Base-by-base conservation (phyloP, 2,113 vertebrate genomes). In the Thunnus thynnus region DNA sequence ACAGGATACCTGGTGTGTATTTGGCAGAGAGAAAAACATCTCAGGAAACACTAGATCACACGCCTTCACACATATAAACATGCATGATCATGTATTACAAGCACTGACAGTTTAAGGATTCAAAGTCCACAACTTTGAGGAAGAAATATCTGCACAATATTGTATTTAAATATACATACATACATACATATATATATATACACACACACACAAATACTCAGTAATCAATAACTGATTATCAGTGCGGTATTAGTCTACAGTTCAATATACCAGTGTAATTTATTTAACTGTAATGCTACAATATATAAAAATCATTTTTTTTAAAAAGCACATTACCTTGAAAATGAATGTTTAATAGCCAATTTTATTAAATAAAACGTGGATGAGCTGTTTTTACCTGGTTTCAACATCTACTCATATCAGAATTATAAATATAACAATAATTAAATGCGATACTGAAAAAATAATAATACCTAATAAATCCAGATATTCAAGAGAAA, bases 1-100 rank as follows among this genome's bases (percentile, higher is more conserved):
- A 87, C 67, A 80, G 4, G 6, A 64, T n/a, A 82, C 52, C 66
- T 57, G 20, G 22, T 2, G 11, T 62, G 46, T 36, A 48, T 68
- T 58, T 79, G 55, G 41, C 16, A 67, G 47, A 22, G 36, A 41
- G 46, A 17, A 17, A 18, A 54, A 60, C 56, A 73, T 30, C 41
- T 56, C 56, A 13, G 62, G 16, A 61, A 62, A 48, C 25, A 32
- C 70, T 16, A 16, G 22, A 5, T 30, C n/a, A 67, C 30, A 66
- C 20, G 67, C 41, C 48, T 20, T 32, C 18, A 8, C 17, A n/a
- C 14, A 20, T 2, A 17, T 5, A 20, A 12, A 22, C 46, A 63
- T 4, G 48, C 13, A 18, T 17, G 10, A 55, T 14, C 22, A 36
- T 3, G 5, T 9, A 41, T 41, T 6, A 41, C 36, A 41, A 41